Base-by-base conservation (phyloP, 2,797 vertebrate genomes). In the Brachyalestes nurse region DNA sequence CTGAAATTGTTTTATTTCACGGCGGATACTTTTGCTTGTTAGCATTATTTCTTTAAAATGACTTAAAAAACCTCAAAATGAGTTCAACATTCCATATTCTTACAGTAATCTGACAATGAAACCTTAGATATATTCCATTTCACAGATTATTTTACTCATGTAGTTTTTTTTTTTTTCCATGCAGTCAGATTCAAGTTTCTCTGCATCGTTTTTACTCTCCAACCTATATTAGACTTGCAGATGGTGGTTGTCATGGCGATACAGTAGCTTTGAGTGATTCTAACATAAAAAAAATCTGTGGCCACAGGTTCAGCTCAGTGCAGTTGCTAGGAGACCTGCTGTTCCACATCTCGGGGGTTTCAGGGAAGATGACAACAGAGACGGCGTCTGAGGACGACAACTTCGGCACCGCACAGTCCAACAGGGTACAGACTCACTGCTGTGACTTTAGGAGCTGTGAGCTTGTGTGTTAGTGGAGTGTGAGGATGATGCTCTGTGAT, bases 341-440 rank as follows among this genome's bases (percentile, higher is more conserved):
- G 0, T 99, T 99, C 94, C 98, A 99, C 71, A 98, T 99, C 90
- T 99, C 98, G 0, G 98, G 98, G 75, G 98, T 99, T 86, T 97
- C 98, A 0, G 98, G 98, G 73, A 99, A 99, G 93, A 99, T 99
- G 98, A 99, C 98, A 42, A 99, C 98, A 9, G 98, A 99, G 91
- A 99, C 98, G 0, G 98, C 97, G 2, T 99, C 97, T 0, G 98
- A 99, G 85, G 98, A 99, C 19, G 98, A 99, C 90, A 99, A 99
- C 92, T 99, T 99, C 78, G 98, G 98, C 86, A 99, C 98, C 0
- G 97, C 96, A 4, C 96, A 97, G 70, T 99, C 98, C 64, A 99
- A 97, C 87, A 99, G 97, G 94, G 98, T 97, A 60, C 2, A 21
- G 86, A 5, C 76, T 6, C 0, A 0, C 38, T 19, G 23, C 17